A percentile compares a stretch with the other conserved stretches of the same genome.
Conservation (phyloP, 2,888 invertebrate genomes). For the Cotesia congregata region DNA sequence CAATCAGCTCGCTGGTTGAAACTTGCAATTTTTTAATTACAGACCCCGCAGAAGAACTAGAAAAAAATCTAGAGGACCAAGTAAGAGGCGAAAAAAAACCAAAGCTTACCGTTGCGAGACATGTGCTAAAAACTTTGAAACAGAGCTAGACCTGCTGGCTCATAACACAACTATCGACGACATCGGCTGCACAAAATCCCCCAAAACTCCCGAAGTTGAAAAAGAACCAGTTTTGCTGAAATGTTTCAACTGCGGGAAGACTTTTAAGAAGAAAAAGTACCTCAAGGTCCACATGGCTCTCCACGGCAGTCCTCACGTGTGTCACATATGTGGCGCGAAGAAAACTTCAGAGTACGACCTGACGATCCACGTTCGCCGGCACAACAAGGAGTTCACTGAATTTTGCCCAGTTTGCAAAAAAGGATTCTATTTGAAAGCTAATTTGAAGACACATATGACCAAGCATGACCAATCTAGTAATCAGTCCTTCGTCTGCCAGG, state of each 20-base stretch:
- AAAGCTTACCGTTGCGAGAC: slow-evolving; percentile 49
- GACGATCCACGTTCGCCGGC: slow-evolving; percentile 74
- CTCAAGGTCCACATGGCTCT: slow-evolving; percentile 56
- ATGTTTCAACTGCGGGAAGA: slow-evolving; percentile 58
- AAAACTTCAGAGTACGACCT: slow-evolving; percentile 76
- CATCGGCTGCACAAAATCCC: neutral
- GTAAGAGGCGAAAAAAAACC: neutral
- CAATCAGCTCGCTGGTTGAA: neutral
- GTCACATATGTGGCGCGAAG: slow-evolving; percentile 75
- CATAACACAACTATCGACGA: slow-evolving; percentile 53
- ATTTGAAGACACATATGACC: slow-evolving; percentile 63
- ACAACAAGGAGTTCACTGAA: slow-evolving; percentile 72
- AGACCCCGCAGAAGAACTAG: neutral
- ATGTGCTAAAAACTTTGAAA: slow-evolving; percentile 52
- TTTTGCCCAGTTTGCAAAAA: slow-evolving; percentile 65
- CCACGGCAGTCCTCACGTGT: slow-evolving; percentile 73
- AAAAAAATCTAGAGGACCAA: neutral
- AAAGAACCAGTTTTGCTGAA: slow-evolving; percentile 26
- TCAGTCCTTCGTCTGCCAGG: slow-evolving; percentile 55
- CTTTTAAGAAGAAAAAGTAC: slow-evolving; percentile 58
- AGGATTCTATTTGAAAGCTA: slow-evolving; percentile 63
- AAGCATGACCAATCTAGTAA: slow-evolving; percentile 54
- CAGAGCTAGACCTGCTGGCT: slow-evolving; percentile 46
- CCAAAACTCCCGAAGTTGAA: neutral
- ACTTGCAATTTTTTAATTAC: neutral